Percentiles rank a stretch among this genome's conserved stretches.
These are phyloP conservation scores for Dorcus hopei DNA, from an alignment of 2,888 invertebrate genomes.

Conservation along the genomic window DNA sequence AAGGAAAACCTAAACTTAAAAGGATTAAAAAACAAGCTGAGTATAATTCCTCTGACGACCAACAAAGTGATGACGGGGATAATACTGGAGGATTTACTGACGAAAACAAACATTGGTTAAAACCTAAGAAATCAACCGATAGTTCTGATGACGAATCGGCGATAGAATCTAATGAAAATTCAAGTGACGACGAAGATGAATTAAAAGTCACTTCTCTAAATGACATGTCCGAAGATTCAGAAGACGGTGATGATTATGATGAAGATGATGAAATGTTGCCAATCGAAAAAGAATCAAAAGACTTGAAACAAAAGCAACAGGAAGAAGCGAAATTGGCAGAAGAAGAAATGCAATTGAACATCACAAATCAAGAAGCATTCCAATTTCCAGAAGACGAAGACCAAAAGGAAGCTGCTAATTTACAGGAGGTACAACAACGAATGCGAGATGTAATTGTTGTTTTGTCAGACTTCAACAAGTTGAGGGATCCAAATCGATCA, in stretches of 20 bases:
- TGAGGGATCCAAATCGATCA: slow-evolving; percentile 66
- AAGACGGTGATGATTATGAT: slow-evolving; percentile 41
- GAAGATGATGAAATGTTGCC: slow-evolving; percentile 71
- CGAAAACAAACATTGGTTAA: slow-evolving; percentile 32
- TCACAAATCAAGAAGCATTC: slow-evolving; percentile 72
- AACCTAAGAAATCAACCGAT: slow-evolving; percentile 38
- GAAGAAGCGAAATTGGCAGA: slow-evolving; percentile 70
- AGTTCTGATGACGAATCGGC: slow-evolving; percentile 34
- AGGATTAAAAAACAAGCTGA: slow-evolving; percentile 30
- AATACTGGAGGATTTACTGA: slow-evolving; percentile 37
- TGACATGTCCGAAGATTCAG: slow-evolving; percentile 42
- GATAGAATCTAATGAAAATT: slow-evolving; percentile 30
- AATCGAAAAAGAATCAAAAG: slow-evolving; percentile 80
- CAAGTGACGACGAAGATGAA: slow-evolving; percentile 30
- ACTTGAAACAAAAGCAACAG: slow-evolving; percentile 70
- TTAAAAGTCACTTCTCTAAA: slow-evolving; percentile 34
- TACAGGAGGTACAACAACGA: slow-evolving; percentile 84
- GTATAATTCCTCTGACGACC: slow-evolving; percentile 3
- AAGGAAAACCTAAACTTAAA: slow-evolving; percentile 43
- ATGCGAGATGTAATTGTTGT: slow-evolving; percentile 83
- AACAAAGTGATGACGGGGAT: slow-evolving; percentile 32
- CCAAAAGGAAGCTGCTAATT: slow-evolving; percentile 67
- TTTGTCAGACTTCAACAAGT: slow-evolving; percentile 72
- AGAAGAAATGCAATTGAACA: slow-evolving; percentile 79
- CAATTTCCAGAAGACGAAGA: slow-evolving; percentile 71